Evolutionary conservation across 2,797 vertebrate species (phyloP).

Genomic region (Momotus momota): DNA sequence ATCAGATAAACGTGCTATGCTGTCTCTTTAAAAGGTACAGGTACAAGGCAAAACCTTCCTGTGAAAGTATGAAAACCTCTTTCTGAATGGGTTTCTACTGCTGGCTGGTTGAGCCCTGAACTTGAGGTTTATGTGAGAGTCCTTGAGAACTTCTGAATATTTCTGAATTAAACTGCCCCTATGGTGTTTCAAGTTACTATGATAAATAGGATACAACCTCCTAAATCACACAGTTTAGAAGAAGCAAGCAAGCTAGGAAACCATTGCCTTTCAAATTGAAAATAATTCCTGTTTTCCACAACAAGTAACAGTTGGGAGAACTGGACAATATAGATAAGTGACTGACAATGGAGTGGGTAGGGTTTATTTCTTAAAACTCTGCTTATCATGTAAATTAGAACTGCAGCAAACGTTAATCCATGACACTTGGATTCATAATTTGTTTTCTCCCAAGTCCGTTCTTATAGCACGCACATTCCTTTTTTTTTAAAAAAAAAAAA

Average conservation of each 20-base stretch:
- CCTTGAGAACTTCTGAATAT: neutral
- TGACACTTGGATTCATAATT: neutral
- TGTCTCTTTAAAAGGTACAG: neutral
- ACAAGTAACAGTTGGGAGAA: neutral
- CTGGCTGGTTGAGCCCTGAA: neutral
- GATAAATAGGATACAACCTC: neutral
- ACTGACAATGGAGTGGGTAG: accelerated
- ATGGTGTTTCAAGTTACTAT: neutral
- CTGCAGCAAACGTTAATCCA: neutral
- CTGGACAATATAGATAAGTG: accelerated
- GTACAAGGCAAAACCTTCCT: neutral
- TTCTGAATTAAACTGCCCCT: neutral
- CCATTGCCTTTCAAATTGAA: neutral
- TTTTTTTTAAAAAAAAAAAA: too few relatives aligned
- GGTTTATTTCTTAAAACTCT: neutral
- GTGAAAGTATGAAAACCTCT: neutral
- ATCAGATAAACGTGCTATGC: neutral
- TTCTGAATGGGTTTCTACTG: neutral
- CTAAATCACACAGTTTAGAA: neutral
- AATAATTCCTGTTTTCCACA: neutral
- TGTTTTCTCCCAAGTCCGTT: neutral
- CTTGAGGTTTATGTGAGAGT: accelerated
- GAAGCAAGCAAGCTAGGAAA: neutral
- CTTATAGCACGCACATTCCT: neutral
- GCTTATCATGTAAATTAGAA: neutral